These are phyloP conservation scores for Bombus cullumanus DNA, from an alignment of 1,140 invertebrate species.

Conservation along the genomic window DNA sequence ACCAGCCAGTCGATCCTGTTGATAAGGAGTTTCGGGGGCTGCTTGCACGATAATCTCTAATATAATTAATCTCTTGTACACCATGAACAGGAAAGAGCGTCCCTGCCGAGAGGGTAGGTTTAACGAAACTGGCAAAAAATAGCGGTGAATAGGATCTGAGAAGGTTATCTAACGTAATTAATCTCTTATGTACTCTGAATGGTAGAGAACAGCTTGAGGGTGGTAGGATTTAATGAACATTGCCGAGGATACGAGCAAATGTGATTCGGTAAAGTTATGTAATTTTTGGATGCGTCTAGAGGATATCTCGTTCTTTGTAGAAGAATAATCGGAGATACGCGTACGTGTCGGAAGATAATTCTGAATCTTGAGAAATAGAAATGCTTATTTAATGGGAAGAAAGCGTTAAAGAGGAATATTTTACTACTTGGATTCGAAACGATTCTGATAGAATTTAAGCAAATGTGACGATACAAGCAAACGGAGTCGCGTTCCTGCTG, in stretches of 20 bases:
- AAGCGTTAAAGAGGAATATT: no score
- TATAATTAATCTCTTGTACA: conserved; percentile 14
- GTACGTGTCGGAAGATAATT: no score
- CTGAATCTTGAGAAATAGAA: no score
- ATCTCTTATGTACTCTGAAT: background rate
- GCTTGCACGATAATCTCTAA: background rate
- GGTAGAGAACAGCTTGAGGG: background rate
- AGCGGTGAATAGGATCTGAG: background rate
- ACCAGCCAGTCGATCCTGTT: background rate
- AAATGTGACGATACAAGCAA: no score
- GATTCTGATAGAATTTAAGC: no score
- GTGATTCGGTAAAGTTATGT: no score
- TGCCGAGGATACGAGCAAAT: background rate
- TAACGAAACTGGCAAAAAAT: background rate
- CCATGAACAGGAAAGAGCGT: no score
- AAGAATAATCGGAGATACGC: background rate
- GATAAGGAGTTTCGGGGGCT: conserved; percentile 21
- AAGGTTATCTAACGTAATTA: background rate
- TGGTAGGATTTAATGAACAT: background rate
- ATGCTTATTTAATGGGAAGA: no score
- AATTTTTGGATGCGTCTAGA: no score
- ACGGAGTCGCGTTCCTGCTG: no score
- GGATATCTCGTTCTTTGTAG: background rate
- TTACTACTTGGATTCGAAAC: no score
- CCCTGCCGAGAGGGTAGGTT: background rate